Conservation (phyloP, 2,797 vertebrate species). For the Caiman crocodilus region DNA sequence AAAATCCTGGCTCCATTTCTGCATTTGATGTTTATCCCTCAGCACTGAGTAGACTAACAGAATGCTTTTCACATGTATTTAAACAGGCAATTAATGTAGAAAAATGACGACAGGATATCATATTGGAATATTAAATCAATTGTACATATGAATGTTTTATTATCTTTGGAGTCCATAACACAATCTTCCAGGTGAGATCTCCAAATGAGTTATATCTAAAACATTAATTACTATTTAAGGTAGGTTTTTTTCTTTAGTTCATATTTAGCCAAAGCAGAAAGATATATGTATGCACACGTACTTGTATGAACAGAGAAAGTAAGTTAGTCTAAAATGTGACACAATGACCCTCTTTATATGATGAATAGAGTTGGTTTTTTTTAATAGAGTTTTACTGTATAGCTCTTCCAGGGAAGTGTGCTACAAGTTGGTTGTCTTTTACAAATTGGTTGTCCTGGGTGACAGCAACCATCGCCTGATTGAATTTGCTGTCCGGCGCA, state of each 20-base stretch:
- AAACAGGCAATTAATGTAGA: background rate
- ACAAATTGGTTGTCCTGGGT: too few relatives aligned
- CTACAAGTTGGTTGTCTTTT: background rate
- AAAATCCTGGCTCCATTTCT: too few relatives aligned
- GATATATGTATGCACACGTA: too few relatives aligned
- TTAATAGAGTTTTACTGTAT: too few relatives aligned
- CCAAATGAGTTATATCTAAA: background rate
- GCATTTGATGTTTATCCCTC: background rate
- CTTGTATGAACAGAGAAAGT: too few relatives aligned
- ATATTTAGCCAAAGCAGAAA: background rate
- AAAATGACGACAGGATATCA: background rate
- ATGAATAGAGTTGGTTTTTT: background rate
- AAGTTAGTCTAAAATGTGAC: background rate
- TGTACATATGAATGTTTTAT: background rate
- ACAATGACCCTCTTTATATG: background rate
- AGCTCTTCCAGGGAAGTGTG: background rate
- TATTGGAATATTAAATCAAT: too few relatives aligned
- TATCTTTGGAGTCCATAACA: background rate
- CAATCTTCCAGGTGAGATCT: background rate
- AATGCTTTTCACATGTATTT: background rate
- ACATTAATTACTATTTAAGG: background rate
- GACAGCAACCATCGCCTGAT: too few relatives aligned
- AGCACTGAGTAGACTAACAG: background rate
- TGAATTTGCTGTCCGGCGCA: too few relatives aligned
- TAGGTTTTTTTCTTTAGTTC: background rate